phyloP scores from a whole-genome alignment of 2,113 vertebrate species.

The Centrocercus urophasianus region DNA sequence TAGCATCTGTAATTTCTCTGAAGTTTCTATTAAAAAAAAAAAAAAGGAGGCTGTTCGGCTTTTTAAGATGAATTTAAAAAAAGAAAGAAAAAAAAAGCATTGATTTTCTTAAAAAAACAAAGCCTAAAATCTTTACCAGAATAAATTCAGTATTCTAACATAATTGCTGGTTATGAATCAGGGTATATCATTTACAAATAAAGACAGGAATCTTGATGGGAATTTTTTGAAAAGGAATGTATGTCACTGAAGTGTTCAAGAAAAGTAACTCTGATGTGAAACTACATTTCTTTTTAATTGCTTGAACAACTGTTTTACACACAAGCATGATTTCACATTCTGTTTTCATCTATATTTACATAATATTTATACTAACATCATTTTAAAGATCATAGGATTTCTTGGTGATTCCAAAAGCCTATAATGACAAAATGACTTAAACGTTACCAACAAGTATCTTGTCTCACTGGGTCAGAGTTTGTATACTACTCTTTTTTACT shows the following conservation, averaged over 20 bases:
- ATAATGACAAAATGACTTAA: not conserved
- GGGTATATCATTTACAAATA: not conserved
- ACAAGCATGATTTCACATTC: not conserved
- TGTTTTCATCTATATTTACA: not conserved
- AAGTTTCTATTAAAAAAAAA: not conserved
- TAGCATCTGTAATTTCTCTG: not conserved
- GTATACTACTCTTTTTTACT: not conserved
- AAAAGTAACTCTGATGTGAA: not conserved
- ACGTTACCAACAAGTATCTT: not conserved
- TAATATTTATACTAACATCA: not conserved
- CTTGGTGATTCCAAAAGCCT: not conserved
- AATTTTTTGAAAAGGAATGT: not conserved
- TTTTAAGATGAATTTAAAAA: not conserved
- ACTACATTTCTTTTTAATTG: not conserved
- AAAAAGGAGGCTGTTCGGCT: rapidly evolving
- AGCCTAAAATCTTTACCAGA: not conserved
- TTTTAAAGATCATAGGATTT: not conserved
- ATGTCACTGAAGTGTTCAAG: not conserved
- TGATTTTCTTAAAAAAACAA: not conserved
- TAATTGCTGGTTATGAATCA: not conserved
- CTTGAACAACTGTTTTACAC: not conserved
- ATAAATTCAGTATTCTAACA: not conserved
- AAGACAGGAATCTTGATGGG: not conserved
- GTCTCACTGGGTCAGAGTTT: not conserved
- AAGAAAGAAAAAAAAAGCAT: not conserved